A percentile compares a stretch with the other conserved stretches of the same genome.
Conservation (phyloP, 2,797 vertebrate species). For the Myotis daubentonii region DNA sequence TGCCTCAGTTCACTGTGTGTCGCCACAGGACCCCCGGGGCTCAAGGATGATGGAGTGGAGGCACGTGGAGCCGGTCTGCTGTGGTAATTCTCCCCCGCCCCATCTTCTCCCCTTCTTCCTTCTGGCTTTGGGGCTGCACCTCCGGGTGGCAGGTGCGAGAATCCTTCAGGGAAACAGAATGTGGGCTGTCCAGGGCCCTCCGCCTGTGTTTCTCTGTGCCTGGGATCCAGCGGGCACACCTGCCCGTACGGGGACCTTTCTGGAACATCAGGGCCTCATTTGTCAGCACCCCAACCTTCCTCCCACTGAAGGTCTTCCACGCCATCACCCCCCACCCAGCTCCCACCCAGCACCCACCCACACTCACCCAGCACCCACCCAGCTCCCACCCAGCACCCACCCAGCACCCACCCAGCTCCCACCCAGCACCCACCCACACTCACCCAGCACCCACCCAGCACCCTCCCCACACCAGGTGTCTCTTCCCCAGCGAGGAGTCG, state of each 20-base stretch:
- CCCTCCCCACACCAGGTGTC: not conserved
- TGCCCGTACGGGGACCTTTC: not conserved
- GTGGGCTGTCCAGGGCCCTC: not conserved
- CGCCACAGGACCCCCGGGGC: slow-evolving; percentile 92
- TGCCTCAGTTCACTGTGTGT: not conserved
- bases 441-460: no score
- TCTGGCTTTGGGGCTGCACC: not conserved
- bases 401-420: no score
- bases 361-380: no score
- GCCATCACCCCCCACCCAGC: not conserved
- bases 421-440: no score
- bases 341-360: no score
- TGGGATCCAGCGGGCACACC: not conserved
- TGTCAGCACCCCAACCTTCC: not conserved
- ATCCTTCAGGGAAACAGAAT: not conserved
- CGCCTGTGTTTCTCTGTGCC: not conserved
- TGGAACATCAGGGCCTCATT: not conserved
- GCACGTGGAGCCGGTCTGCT: slow-evolving; percentile 90
- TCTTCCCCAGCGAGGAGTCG: not conserved
- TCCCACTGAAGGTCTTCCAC: not conserved
- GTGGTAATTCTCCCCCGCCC: slow-evolving; percentile 86
- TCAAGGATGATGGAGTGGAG: slow-evolving; percentile 95
- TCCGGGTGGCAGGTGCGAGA: not conserved
- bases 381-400: no score
- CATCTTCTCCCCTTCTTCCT: not conserved